These are phyloP conservation scores for Phrynosoma platyrhinos DNA, from an alignment of 2,113 vertebrate genomes.

Conservation along the genomic window DNA sequence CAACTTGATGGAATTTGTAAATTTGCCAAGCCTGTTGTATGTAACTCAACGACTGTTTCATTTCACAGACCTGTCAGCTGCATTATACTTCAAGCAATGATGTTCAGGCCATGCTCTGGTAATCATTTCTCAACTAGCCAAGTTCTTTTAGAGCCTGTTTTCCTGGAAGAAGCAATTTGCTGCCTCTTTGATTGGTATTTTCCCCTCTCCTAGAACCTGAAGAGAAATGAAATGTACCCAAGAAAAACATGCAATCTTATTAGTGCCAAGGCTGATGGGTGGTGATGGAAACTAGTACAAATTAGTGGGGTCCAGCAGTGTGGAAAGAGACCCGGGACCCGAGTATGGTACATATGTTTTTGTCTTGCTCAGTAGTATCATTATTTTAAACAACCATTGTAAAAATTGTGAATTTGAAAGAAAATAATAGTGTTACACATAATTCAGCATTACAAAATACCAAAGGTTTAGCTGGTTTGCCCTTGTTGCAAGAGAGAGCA, in stretches of 20 bases:
- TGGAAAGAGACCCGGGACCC: no score
- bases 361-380: no score
- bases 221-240: conserved; percentile 37
- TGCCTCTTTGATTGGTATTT: background rate
- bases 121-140: background rate
- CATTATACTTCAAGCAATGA: background rate
- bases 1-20: background rate
- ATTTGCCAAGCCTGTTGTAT: fast-evolving
- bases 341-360: no score
- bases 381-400: no score
- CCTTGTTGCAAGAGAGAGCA: no score
- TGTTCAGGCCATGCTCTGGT: background rate
- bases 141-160: fast-evolving
- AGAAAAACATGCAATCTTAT: background rate
- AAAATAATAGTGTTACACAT: no score
- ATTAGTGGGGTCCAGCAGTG: no score
- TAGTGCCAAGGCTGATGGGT: background rate
- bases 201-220: background rate
- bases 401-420: no score
- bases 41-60: fast-evolving
- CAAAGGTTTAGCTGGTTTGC: no score
- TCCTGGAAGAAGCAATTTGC: background rate
- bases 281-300: no score
- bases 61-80: background rate
- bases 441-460: no score